phyloP scores from a whole-genome alignment of 2,888 invertebrate species.

The Endotricha flammealis region DNA sequence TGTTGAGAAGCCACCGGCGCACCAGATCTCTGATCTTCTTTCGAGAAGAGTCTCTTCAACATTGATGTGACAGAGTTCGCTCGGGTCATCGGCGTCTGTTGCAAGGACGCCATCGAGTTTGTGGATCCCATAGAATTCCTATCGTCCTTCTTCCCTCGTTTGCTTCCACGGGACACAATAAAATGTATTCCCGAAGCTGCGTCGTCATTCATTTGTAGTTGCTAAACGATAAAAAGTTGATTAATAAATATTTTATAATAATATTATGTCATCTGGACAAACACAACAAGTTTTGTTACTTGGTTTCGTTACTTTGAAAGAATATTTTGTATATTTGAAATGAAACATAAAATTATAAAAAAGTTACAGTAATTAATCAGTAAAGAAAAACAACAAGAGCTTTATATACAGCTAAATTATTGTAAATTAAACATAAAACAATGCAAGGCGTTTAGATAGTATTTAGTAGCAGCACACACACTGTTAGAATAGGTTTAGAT shows the following conservation, averaged over 20 bases:
- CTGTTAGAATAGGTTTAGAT: slow-evolving; percentile 8
- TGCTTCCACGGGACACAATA: slow-evolving; percentile 78
- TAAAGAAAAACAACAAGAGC: no score
- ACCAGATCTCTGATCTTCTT: slow-evolving; percentile 79
- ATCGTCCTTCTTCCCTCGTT: slow-evolving; percentile 61
- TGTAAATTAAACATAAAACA: slow-evolving; percentile 11
- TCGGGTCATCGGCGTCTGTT: slow-evolving; percentile 82
- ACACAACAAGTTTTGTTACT: no score
- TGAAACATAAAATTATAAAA: no score
- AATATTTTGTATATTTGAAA: no score
- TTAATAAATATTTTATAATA: no score
- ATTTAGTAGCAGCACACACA: slow-evolving; percentile 10
- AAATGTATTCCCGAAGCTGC: slow-evolving; percentile 86
- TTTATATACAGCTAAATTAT: no score
- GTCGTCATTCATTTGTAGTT: slow-evolving; percentile 82
- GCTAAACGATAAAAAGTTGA: slow-evolving; percentile 47
- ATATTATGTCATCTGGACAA: no score
- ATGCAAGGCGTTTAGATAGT: slow-evolving; percentile 13
- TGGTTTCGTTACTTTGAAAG: no score
- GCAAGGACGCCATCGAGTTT: slow-evolving; percentile 77
- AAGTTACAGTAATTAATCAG: no score
- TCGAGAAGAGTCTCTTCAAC: slow-evolving; percentile 85
- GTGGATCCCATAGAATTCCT: slow-evolving; percentile 67
- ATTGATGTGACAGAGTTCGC: slow-evolving; percentile 88
- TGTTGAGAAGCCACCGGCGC: slow-evolving; percentile 47